phyloP scores from a whole-genome alignment of 2,888 invertebrate species.

The Pristionchus maxplancki region DNA sequence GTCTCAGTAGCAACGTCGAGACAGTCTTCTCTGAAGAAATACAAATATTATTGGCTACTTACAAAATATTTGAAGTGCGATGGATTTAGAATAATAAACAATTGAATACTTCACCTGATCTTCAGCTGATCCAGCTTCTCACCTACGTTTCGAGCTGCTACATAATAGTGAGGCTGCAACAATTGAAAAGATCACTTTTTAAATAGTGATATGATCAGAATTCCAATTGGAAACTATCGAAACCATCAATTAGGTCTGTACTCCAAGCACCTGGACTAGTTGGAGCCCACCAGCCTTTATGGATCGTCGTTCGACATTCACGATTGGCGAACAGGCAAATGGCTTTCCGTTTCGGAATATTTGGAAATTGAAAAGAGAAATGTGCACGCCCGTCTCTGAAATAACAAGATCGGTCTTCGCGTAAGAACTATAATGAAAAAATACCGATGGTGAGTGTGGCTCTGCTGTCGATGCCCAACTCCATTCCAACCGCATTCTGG shows the following conservation, averaged over 20 bases:
- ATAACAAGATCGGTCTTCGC: background rate
- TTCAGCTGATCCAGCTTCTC: conserved; percentile 11
- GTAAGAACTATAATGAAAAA: background rate
- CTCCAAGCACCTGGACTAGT: conserved; percentile 59
- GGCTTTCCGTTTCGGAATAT: conserved; percentile 58
- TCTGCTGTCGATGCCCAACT: conserved; percentile 65
- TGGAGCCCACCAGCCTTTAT: conserved; percentile 59
- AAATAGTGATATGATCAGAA: too few relatives aligned
- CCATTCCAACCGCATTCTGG: conserved; percentile 58
- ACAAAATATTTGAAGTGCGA: background rate
- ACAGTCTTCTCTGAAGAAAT: conserved; percentile 63
- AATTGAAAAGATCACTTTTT: background rate
- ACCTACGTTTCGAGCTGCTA: background rate
- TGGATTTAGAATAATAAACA: background rate
- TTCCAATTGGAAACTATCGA: background rate
- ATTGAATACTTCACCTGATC: conserved; percentile 5
- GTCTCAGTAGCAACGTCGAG: conserved; percentile 66
- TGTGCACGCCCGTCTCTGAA: conserved; percentile 55
- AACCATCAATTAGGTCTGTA: too few relatives aligned
- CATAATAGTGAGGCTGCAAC: conserved; percentile 50
- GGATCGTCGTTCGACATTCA: conserved; percentile 61
- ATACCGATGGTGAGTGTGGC: conserved; percentile 62
- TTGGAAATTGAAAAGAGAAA: conserved; percentile 59
- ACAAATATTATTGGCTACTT: background rate
- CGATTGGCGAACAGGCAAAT: conserved; percentile 63